phyloP scores from a whole-genome alignment of 2,113 vertebrate species.

The Cyphomyrus discorhynchus region DNA sequence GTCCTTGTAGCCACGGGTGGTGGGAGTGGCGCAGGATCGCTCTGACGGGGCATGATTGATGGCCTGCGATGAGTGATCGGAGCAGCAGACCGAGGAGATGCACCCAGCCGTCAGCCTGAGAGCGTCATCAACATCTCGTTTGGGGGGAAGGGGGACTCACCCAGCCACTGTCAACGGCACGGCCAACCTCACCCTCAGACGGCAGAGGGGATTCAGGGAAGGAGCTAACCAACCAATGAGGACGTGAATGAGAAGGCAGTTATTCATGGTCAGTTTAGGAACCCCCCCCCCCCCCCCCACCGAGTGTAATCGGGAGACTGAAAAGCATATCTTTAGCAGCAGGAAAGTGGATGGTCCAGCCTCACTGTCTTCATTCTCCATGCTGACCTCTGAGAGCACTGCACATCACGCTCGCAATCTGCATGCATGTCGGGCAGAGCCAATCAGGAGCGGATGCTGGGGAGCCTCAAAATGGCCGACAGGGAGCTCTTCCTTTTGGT shows the following conservation, averaged over 20 bases:
- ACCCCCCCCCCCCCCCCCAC: not conserved
- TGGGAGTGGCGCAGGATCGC: slow-evolving; percentile 23
- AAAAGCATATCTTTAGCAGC: slow-evolving; percentile 19
- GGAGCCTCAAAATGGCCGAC: slow-evolving; percentile 5
- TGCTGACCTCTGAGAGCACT: not conserved
- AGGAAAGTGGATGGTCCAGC: not conserved
- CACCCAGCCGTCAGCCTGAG: not conserved
- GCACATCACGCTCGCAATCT: slow-evolving; percentile 12
- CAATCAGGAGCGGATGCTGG: not conserved
- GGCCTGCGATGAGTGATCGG: slow-evolving; percentile 46
- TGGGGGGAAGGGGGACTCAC: not conserved
- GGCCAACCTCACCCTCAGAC: not conserved
- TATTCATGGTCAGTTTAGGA: not conserved
- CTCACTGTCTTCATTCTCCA: not conserved
- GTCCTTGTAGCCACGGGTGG: slow-evolving; percentile 40
- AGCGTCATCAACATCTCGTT: not conserved
- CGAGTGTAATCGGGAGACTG: not conserved
- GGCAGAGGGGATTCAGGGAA: not conserved
- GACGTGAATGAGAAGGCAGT: not conserved
- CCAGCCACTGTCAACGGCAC: not conserved
- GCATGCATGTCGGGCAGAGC: not conserved
- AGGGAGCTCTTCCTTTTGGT: slow-evolving; percentile 12
- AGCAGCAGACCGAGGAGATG: slow-evolving; percentile 38
- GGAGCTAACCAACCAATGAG: slow-evolving; percentile 16
- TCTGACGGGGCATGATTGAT: slow-evolving; percentile 42